Base-by-base conservation (phyloP, 2,113 vertebrate species). In the Cynopterus brachyotis region DNA sequence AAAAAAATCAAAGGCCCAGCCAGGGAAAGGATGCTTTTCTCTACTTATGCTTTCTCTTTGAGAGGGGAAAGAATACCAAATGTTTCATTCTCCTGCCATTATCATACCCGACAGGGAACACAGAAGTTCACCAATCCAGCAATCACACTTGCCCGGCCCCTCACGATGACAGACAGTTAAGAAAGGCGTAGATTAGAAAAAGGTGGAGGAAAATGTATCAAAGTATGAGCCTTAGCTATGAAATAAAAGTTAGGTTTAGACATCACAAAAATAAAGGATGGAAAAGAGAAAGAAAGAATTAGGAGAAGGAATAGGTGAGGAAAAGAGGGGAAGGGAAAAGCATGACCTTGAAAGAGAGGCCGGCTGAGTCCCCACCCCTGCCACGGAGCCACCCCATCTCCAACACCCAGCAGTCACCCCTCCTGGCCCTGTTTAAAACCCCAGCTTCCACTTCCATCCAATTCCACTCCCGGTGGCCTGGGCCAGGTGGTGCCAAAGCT, bases 361-460 rank as follows among this genome's bases (percentile, higher is more conserved):
- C 1, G 1, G 2, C 0, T 6, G 16, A 1, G 19, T 28, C 40
- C 30, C 19, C 9, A 0, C 4, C 15, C 3, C 3, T 0, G 3
- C 62, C 37, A 24, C 1, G 0, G 3, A 19, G 28, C 42, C 9
- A 2, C 16, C 22, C 37, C 32, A 2, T 75, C 30, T 0, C 81
- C 24, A 3, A 53, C 28, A 28, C 6, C 7, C 3, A 32, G 86
- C 47, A 57, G 19, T 37, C 9, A 3, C 9, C 67, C 20, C 28
- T 22, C 4, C 26, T 37, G 53, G 60, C n/a, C 50, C 17, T 17
- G 50, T 35, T 83, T 42, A 82, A 78, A 89, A 42, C 32, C 32
- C 42, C 73, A n/a, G 32, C 11, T n/a, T 7, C 70, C 35, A 37
- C 1, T 40, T 30, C 45, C 28, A 40, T 30, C 45, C 28, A 17